Conservation (phyloP, 2,797 vertebrate species). For the Gobio occitaniae region DNA sequence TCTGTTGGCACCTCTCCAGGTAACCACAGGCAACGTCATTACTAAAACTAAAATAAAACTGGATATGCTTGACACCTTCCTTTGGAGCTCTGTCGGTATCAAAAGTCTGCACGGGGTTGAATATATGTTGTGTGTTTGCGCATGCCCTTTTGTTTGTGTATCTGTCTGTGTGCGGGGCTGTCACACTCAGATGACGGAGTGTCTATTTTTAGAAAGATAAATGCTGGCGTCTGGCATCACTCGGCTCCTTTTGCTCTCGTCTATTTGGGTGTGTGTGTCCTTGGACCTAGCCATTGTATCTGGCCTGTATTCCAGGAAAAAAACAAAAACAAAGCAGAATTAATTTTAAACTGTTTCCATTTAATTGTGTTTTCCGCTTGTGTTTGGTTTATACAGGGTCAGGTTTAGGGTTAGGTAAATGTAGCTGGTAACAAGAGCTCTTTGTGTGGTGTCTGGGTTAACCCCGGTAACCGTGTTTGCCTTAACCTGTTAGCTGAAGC, state of each 20-base stretch:
- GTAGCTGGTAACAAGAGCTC: constrained; percentile 45
- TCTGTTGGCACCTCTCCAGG: constrained; percentile 88
- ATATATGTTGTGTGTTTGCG: background rate
- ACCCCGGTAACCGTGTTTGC: constrained; percentile 51
- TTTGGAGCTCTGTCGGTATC: background rate
- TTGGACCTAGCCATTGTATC: background rate
- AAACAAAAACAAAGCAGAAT: background rate
- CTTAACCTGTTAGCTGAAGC: constrained; percentile 58
- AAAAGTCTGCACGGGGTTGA: background rate
- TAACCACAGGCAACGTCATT: constrained; percentile 68
- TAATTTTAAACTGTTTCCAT: constrained; percentile 43
- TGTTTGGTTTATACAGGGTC: constrained; percentile 18
- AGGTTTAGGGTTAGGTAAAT: constrained; percentile 45
- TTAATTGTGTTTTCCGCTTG: constrained; percentile 44
- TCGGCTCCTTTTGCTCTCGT: constrained; percentile 30
- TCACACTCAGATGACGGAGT: constrained; percentile 55
- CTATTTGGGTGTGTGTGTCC: constrained; percentile 42
- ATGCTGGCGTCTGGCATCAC: constrained; percentile 25
- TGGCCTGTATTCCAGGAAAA: background rate
- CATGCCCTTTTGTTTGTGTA: constrained; percentile 21
- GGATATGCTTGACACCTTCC: background rate
- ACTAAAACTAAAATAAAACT: constrained; percentile 11
- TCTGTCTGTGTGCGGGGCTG: constrained; percentile 30
- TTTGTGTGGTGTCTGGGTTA: constrained; percentile 38
- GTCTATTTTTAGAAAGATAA: constrained; percentile 62